phyloP scores from a whole-genome alignment of 2,888 invertebrate genomes.

The Suillia variegata region DNA sequence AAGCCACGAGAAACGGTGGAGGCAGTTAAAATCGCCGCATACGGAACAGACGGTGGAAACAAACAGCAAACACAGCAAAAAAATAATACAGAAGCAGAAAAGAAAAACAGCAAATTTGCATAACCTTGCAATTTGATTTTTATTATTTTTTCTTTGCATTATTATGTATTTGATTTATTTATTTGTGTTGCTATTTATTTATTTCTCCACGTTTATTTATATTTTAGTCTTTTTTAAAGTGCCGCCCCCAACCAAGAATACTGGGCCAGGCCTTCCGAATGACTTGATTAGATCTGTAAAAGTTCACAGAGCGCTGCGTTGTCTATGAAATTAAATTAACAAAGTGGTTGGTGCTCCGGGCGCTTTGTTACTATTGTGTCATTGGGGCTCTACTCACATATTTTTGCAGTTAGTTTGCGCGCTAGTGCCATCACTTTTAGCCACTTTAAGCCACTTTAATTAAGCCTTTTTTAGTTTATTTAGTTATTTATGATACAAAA shows the following conservation, averaged over 20 bases:
- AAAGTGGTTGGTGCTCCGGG: too few relatives aligned
- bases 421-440: constrained; percentile 58
- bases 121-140: constrained; percentile 26
- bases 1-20: neutral
- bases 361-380: too few relatives aligned
- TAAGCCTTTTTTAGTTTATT: constrained; percentile 18
- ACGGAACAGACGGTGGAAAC: neutral
- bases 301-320: too few relatives aligned
- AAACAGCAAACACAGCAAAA: neutral
- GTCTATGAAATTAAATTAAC: too few relatives aligned
- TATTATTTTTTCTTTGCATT: neutral
- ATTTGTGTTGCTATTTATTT: constrained; percentile 4
- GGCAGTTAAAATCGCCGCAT: neutral
- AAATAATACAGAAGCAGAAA: neutral
- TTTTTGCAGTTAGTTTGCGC: constrained; percentile 60
- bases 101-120: constrained; percentile 26
- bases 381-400: constrained; percentile 62
- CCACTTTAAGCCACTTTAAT: constrained; percentile 31
- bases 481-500: neutral
- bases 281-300: too few relatives aligned
- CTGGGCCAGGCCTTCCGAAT: too few relatives aligned
- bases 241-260: too few relatives aligned
- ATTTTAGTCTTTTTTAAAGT: too few relatives aligned
- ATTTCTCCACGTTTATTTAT: constrained; percentile 3
- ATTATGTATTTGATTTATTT: too few relatives aligned